Base-by-base conservation (phyloP, 2,797 vertebrate species). In the Chaunax sp. region DNA sequence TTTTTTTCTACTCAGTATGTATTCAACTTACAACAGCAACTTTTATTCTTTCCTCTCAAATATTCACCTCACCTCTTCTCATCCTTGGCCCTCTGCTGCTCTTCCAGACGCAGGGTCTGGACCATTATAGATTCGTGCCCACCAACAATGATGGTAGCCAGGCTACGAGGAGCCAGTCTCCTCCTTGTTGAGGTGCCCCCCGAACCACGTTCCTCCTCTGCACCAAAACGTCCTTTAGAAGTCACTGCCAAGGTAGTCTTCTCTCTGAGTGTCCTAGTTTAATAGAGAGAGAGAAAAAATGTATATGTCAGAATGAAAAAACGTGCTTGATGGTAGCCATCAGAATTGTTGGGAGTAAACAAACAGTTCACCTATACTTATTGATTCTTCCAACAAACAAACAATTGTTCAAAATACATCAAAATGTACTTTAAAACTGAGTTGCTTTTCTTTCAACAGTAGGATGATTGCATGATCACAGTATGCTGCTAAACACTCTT, bases 61-160 rank as follows among this genome's bases (percentile, higher is more conserved):
- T 16, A 57, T 50, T 67, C 22, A 68, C 72, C 38, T 54, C 28
- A 99, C 98, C 96, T 96, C 85, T 95, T 99, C 87, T 98, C 96
- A 71, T 98, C 97, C 87, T 96, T 98, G 82, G 93, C 95, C 90
- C 91, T 95, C 87, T 96, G 95, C 61, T 98, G 96, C 84, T 99
- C 98, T 87, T 98, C 97, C 84, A 96, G 89, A 75, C 97, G 94
- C 70, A 99, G 88, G 77, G 94, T 92, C 90, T 98, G 96, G 80
- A 99, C 95, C 96, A 99, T 97, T 82, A 98, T 52, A 69, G 98
- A 98, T 83, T 99, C 96, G 60, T 95, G 95, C 63, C 94, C 87
- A 61, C 96, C 95, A 35, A 94, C 93, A 50, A 95, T 95, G 81
- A 95, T 89, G 61, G 94, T 95, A 54, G 93, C 89, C 86, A 97